Percentiles rank a stretch among this genome's conserved stretches.
These are phyloP conservation scores for Steatornis caripensis DNA, from an alignment of 2,113 vertebrate genomes.

Conservation along the genomic window DNA sequence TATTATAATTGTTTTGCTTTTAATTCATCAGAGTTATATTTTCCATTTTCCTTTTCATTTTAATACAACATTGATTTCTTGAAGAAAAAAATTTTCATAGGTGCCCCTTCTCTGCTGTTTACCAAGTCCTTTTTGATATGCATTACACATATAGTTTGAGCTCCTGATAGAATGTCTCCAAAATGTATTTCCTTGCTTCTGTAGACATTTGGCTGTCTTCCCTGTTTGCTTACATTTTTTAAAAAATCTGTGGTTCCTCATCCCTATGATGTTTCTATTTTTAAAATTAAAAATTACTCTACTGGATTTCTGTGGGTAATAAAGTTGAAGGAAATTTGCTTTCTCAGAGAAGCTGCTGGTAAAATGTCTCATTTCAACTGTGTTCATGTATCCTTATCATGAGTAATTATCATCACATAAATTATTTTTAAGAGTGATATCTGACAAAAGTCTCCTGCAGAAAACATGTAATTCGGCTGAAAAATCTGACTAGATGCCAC, in stretches of 20 bases:
- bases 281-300: background rate
- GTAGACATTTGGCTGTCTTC: background rate
- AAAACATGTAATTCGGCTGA: background rate
- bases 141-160: background rate
- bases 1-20: background rate
- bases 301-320: background rate
- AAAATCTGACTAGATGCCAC: background rate
- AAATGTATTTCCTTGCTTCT: background rate
- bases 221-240: background rate
- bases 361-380: background rate
- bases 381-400: background rate
- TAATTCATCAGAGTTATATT: background rate
- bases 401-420: background rate
- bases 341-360: background rate
- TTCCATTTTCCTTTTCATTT: background rate
- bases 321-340: background rate
- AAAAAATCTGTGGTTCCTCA: background rate
- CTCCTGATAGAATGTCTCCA: background rate
- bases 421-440: background rate
- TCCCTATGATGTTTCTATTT: background rate
- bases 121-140: background rate
- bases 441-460: background rate
- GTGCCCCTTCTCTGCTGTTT: background rate
- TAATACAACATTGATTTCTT: background rate
- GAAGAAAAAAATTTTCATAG: background rate